Evolutionary conservation across 2,888 invertebrate genomes (phyloP).

Genomic region (Tenthredo scrophulariae): DNA sequence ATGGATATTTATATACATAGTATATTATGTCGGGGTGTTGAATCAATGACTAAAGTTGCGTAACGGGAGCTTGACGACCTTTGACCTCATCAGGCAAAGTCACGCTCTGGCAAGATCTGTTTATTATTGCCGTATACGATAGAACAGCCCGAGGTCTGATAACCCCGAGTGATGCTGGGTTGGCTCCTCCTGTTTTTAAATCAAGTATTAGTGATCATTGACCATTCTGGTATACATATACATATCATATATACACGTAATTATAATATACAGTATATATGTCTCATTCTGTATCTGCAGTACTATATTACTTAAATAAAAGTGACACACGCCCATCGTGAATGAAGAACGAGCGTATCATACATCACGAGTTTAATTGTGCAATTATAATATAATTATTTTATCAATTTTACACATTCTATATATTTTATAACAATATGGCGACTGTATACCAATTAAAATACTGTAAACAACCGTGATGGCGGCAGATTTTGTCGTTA

Average conservation of each 20-base stretch:
- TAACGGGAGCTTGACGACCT: conserved; percentile 36
- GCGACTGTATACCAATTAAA: conserved; percentile 11
- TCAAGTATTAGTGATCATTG: conserved; percentile 6
- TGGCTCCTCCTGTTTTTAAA: conserved; percentile 3
- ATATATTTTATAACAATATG: conserved; percentile 2
- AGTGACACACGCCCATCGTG: conserved; percentile 21
- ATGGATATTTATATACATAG: too few species aligned
- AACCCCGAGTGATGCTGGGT: neutral
- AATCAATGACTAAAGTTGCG: conserved; percentile 48
- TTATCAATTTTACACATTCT: neutral
- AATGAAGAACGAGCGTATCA: neutral
- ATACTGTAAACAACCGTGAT: neutral
- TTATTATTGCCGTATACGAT: conserved; percentile 48
- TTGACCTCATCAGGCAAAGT: conserved; percentile 50
- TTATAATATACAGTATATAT: neutral
- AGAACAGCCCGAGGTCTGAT: neutral
- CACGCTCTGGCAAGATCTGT: conserved; percentile 46
- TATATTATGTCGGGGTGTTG: neutral
- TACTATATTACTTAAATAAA: neutral
- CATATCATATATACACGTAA: neutral
- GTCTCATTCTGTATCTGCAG: neutral
- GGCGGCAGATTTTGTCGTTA: too few species aligned
- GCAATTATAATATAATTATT: neutral
- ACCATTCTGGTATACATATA: neutral
- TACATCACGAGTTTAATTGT: neutral